Conservation (phyloP, 2,888 invertebrate genomes). For the Drosophila anomelani region DNA sequence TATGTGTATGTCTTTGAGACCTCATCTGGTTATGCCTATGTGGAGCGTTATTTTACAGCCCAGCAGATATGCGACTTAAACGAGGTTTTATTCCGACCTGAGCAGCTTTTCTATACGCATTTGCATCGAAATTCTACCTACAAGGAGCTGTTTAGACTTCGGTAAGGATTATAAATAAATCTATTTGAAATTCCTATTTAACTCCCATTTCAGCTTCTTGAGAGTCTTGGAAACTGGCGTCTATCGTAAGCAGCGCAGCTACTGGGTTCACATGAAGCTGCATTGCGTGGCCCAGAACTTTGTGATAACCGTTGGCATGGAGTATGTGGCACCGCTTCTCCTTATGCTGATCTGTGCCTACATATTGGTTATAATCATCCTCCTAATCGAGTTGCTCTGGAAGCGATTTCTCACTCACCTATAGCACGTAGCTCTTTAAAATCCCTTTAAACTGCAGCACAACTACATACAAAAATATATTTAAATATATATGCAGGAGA, state of each 20-base stretch:
- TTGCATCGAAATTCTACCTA: conserved; percentile 81
- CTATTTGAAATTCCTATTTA: neutral
- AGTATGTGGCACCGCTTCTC: conserved; percentile 82
- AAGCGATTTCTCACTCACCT: conserved; percentile 50
- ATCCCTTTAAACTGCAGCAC: conserved; percentile 56
- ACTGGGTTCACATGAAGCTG: conserved; percentile 77
- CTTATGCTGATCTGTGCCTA: conserved; percentile 75
- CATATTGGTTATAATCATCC: conserved; percentile 62
- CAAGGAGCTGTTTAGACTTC: conserved; percentile 78
- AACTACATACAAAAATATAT: conserved; percentile 2
- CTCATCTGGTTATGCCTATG: conserved; percentile 71
- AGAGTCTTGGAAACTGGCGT: conserved; percentile 81
- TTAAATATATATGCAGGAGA: conserved; percentile 31
- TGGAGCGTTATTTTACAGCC: conserved; percentile 74
- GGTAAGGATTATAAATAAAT: conserved; percentile 54
- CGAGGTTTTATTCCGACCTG: conserved; percentile 78
- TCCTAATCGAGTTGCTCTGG: conserved; percentile 74
- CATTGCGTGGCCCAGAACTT: conserved; percentile 76
- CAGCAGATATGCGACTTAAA: conserved; percentile 83
- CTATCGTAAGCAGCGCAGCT: conserved; percentile 71
- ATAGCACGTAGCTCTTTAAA: conserved; percentile 25
- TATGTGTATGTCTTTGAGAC: conserved; percentile 81
- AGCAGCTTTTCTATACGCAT: conserved; percentile 65
- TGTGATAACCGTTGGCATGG: conserved; percentile 81
- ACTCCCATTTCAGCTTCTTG: conserved; percentile 53